A percentile compares a stretch with the other conserved stretches of the same genome.
Evolutionary conservation across 2,888 invertebrate genomes (phyloP).

Genomic region (Philereme vetulata): DNA sequence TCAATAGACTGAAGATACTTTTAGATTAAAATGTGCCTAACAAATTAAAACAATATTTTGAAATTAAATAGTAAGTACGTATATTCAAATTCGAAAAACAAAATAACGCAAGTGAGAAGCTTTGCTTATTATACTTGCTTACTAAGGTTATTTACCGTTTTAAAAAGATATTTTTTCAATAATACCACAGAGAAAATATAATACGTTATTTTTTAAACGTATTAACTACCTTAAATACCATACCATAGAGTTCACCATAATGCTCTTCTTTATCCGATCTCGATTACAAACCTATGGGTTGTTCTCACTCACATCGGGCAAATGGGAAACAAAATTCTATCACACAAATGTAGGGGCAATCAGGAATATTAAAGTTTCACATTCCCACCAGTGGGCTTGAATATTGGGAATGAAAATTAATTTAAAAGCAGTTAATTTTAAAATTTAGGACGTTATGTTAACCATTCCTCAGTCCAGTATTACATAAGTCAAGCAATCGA

Average conservation of each 20-base stretch:
- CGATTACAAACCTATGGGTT: too few relatives aligned
- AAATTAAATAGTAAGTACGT: slow-evolving; percentile 8
- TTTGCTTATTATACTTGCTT: too few relatives aligned
- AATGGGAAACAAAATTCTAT: background rate
- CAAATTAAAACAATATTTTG: slow-evolving; percentile 5
- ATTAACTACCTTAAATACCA: too few relatives aligned
- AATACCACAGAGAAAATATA: too few relatives aligned
- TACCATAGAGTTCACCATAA: too few relatives aligned
- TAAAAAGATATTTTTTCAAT: too few relatives aligned
- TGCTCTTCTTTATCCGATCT: too few relatives aligned
- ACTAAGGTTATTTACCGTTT: too few relatives aligned
- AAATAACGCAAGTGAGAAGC: too few relatives aligned
- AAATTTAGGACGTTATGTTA: slow-evolving; percentile 40
- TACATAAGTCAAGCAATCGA: slow-evolving; percentile 47
- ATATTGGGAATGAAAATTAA: slow-evolving; percentile 1
- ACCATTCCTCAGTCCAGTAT: slow-evolving; percentile 74
- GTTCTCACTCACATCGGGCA: background rate
- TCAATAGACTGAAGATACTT: slow-evolving; percentile 40
- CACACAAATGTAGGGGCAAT: background rate
- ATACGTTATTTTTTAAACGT: too few relatives aligned
- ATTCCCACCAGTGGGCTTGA: background rate
- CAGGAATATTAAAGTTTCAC: background rate
- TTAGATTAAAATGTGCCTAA: slow-evolving; percentile 34
- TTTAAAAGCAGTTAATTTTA: background rate
- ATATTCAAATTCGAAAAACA: background rate